Evolutionary conservation across 2,113 vertebrate genomes (phyloP), one percentile per base, ranked within the genome.

Genomic region (Chitala chitala): DNA sequence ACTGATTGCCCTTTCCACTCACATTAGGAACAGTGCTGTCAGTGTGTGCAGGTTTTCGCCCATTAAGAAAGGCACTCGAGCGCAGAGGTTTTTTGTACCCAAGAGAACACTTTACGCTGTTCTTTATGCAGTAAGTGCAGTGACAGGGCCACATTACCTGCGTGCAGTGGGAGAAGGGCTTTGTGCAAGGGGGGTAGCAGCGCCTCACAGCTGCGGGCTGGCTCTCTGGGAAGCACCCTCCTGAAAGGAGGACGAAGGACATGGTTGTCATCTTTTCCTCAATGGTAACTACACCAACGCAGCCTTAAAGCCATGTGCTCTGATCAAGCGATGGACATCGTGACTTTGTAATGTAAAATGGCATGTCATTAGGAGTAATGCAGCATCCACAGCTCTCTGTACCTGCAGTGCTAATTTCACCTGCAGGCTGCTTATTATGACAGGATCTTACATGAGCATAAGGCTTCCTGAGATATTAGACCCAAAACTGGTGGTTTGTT

Each of bases 101-200:
- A n/a, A n/a, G n/a, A n/a, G n/a, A n/a, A n/a, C n/a, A n/a, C n/a
- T n/a, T 15, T 36, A 33, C 59, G 53, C 26, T 22, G 12, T 13
- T 40, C 36, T 9, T 9, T 8, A 44, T 68, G 6, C 24, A 26
- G 5, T 61, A 36, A 71, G 54, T 17, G 38, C 5, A n/a, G 50
- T 70, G 26, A 1, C 26, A 24, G 36, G 46, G 24, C 2, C 33
- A 33, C 73, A 82, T 89, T 91, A 99, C 97, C 95, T 98, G 94
- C 1, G 94, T 98, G 84, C 97, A 99, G 87, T 93, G 94, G 73
- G 97, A 98, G 86, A 98, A 98, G 1, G 96, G 97, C 48, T 98
- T 98, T 2, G 86, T 93, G 89, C 97, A 99, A 0, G 89, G 88
- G 0, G 96, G 97, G 77, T 90, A 92, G 85, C 97, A 99, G 81